phyloP scores from a whole-genome alignment of 2,113 vertebrate genomes.

The Mastomys natalensis region DNA sequence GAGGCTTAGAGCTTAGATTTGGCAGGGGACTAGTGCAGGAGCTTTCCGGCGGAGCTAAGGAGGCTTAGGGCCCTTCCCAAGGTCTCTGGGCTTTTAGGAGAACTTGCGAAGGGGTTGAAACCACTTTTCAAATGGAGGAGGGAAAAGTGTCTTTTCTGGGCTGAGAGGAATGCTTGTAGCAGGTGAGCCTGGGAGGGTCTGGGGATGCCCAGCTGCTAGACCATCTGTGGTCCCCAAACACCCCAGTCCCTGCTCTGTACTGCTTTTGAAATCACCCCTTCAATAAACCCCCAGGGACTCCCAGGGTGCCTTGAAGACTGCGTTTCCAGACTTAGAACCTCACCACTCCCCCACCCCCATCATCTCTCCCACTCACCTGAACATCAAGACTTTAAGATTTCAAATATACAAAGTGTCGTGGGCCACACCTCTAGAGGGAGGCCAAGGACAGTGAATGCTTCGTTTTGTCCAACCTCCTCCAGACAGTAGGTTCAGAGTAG shows the following conservation, averaged over 20 bases:
- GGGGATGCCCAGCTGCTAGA: not conserved
- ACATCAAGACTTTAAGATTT: not conserved
- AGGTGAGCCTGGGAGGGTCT: not conserved
- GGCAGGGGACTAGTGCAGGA: not conserved
- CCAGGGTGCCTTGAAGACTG: not conserved
- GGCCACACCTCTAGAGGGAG: not conserved
- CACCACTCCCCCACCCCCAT: not conserved
- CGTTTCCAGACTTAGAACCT: not conserved
- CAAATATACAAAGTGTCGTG: not conserved
- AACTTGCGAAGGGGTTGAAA: not conserved
- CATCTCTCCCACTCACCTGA: not conserved
- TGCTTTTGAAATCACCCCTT: not conserved
- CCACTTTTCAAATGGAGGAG: not conserved
- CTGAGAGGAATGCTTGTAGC: not conserved
- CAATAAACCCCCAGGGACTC: not conserved
- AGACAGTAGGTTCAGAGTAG: not conserved
- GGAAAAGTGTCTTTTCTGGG: not conserved
- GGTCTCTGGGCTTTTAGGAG: not conserved
- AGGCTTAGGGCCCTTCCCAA: too few relatives aligned
- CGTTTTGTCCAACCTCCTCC: not conserved
- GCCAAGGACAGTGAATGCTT: not conserved
- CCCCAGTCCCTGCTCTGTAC: not conserved
- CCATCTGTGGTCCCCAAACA: fast-evolving
- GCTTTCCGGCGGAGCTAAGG: not conserved
- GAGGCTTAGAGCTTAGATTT: not conserved